Evolutionary conservation across 2,888 invertebrate genomes (phyloP).

Genomic region (Heteropelma amictum): DNA sequence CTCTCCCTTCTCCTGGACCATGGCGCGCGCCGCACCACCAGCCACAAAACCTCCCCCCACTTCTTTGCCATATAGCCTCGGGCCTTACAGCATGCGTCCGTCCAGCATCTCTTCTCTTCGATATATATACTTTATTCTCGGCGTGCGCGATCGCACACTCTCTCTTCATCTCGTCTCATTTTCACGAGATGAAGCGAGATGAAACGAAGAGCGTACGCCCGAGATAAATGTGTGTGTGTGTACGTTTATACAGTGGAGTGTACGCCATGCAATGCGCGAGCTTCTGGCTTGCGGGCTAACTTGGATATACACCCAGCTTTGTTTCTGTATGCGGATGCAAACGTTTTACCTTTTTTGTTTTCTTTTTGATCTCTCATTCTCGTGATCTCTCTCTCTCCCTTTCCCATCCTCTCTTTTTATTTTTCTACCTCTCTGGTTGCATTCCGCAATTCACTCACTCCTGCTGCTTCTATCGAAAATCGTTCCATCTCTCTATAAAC

Average conservation of each 20-base stretch:
- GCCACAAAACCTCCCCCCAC: slow-evolving; percentile 58
- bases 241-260: not conserved
- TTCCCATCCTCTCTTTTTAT: not conserved
- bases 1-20: slow-evolving; percentile 69
- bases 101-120: slow-evolving; percentile 56
- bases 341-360: slow-evolving; percentile 22
- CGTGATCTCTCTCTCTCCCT: slow-evolving; percentile 2
- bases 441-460: not conserved
- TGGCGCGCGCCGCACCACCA: slow-evolving; percentile 76
- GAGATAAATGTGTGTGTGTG: not conserved
- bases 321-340: slow-evolving; percentile 17
- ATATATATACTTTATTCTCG: slow-evolving; percentile 55
- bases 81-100: slow-evolving; percentile 63
- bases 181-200: slow-evolving; percentile 6
- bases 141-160: slow-evolving; percentile 50
- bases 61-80: slow-evolving; percentile 53
- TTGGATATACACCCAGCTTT: slow-evolving; percentile 11
- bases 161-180: not conserved
- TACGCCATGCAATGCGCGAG: slow-evolving; percentile 51
- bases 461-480: not conserved
- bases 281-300: slow-evolving; percentile 54
- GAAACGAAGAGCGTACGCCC: slow-evolving; percentile 32
- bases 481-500: too few species aligned
- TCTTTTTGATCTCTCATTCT: slow-evolving; percentile 19
- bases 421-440: not conserved